A percentile compares a stretch with the other conserved stretches of the same genome.
These are phyloP conservation scores for Serripes groenlandicus DNA, from an alignment of 2,888 invertebrate genomes.

Conservation along the genomic window DNA sequence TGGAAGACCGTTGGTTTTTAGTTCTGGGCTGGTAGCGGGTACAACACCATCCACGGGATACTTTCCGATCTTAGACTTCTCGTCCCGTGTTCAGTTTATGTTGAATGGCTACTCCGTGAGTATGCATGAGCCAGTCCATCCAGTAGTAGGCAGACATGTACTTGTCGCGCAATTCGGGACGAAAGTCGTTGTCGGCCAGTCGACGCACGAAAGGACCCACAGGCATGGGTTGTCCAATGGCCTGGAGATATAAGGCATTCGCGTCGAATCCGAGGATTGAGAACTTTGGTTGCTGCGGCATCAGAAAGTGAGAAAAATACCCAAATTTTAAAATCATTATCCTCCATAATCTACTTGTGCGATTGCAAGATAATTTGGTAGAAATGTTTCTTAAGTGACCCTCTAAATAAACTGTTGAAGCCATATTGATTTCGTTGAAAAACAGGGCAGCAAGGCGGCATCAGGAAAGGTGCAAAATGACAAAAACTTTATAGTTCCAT, in stretches of 20 bases:
- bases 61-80: conserved; percentile 39
- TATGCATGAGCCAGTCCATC: conserved; percentile 52
- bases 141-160: conserved; percentile 52
- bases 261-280: conserved; percentile 59
- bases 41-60: conserved; percentile 50
- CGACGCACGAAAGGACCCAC: conserved; percentile 52
- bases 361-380: too few relatives aligned
- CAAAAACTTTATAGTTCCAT: too few relatives aligned
- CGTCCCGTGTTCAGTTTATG: conserved; percentile 34
- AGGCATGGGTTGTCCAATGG: conserved; percentile 57
- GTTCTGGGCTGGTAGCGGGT: conserved; percentile 9
- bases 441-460: too few relatives aligned
- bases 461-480: too few relatives aligned
- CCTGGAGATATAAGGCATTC: conserved; percentile 59
- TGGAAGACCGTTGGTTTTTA: conserved; percentile 37
- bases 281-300: conserved; percentile 41
- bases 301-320: too few relatives aligned
- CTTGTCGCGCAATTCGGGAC: conserved; percentile 50
- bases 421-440: too few relatives aligned
- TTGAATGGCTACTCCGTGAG: conserved; percentile 22
- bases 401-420: too few relatives aligned
- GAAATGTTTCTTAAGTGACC: too few relatives aligned
- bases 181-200: conserved; percentile 44
- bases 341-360: too few relatives aligned
- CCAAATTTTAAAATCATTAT: too few relatives aligned